Evolutionary conservation across 2,797 vertebrate species (phyloP).

Genomic region (Cryptoprocta ferox): DNA sequence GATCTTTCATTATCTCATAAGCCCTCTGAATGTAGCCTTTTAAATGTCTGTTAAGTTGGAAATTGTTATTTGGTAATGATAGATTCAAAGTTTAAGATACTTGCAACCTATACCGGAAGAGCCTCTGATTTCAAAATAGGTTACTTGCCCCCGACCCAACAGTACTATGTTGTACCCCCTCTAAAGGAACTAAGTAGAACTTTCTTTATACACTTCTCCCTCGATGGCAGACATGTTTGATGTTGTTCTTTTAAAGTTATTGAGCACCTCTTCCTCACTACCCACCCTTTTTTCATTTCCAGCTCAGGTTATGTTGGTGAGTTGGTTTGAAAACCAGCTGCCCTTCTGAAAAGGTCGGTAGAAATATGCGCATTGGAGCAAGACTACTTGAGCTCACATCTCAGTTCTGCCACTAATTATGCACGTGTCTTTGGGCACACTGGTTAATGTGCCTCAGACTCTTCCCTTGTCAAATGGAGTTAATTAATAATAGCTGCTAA

Average conservation of each 20-base stretch:
- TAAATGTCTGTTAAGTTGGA: neutral
- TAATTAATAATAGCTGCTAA: neutral
- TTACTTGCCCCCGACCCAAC: neutral
- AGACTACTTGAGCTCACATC: neutral
- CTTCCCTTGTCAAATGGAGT: neutral
- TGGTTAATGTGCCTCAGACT: neutral
- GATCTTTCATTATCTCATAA: neutral
- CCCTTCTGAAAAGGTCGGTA: neutral
- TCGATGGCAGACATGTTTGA: neutral
- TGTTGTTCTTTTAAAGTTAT: neutral
- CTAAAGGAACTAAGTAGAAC: slow-evolving; percentile 27
- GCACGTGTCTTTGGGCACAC: neutral
- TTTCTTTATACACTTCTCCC: neutral
- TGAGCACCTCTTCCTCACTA: neutral
- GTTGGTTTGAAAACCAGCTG: neutral
- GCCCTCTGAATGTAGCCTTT: neutral
- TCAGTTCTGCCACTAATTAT: neutral
- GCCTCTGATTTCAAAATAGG: neutral
- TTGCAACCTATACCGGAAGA: neutral
- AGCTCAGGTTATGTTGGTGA: neutral
- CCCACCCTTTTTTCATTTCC: neutral
- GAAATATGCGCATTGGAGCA: neutral
- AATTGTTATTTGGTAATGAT: slow-evolving; percentile 27
- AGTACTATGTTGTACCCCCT: neutral
- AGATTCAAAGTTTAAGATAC: neutral